Conservation (phyloP, 2,888 invertebrate species). For the Colletes collaris region DNA sequence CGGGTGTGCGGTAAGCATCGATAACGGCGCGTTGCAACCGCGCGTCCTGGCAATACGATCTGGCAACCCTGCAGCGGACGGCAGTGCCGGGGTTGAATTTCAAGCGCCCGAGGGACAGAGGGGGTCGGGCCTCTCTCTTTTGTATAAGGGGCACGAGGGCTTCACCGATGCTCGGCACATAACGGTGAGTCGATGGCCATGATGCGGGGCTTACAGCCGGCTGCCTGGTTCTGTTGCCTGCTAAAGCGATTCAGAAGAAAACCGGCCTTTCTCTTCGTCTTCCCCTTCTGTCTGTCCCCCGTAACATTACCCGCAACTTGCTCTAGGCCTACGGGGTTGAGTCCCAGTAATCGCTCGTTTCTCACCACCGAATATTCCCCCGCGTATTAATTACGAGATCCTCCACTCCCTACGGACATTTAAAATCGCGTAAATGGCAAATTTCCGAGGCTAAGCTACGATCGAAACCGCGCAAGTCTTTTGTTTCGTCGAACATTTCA, state of each 20-base stretch:
- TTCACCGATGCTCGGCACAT: constrained; percentile 72
- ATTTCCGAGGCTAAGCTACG: neutral
- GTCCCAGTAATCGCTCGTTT: constrained; percentile 50
- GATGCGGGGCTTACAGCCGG: constrained; percentile 78
- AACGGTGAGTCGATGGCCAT: constrained; percentile 79
- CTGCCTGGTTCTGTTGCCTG: constrained; percentile 61
- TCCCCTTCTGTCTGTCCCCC: constrained; percentile 49
- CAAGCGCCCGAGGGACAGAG: constrained; percentile 78
- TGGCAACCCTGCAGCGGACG: constrained; percentile 74
- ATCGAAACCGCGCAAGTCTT: neutral
- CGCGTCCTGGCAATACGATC: constrained; percentile 59
- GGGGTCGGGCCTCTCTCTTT: constrained; percentile 76
- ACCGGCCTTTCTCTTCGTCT: constrained; percentile 66
- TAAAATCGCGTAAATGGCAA: constrained; percentile 17
- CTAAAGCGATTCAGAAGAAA: constrained; percentile 68
- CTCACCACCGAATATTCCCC: constrained; percentile 59
- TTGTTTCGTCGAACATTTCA: neutral
- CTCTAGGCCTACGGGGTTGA: constrained; percentile 51
- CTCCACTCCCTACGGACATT: constrained; percentile 4
- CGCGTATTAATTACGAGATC: constrained; percentile 45
- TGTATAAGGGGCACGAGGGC: constrained; percentile 77
- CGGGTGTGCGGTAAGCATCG: constrained; percentile 64
- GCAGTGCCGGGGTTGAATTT: constrained; percentile 80
- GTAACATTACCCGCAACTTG: constrained; percentile 30
- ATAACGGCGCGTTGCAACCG: constrained; percentile 64